A percentile compares a stretch with the other conserved stretches of the same genome.
Evolutionary conservation across 2,113 vertebrate species (phyloP).

Genomic region (Tetraodon nigroviridis): DNA sequence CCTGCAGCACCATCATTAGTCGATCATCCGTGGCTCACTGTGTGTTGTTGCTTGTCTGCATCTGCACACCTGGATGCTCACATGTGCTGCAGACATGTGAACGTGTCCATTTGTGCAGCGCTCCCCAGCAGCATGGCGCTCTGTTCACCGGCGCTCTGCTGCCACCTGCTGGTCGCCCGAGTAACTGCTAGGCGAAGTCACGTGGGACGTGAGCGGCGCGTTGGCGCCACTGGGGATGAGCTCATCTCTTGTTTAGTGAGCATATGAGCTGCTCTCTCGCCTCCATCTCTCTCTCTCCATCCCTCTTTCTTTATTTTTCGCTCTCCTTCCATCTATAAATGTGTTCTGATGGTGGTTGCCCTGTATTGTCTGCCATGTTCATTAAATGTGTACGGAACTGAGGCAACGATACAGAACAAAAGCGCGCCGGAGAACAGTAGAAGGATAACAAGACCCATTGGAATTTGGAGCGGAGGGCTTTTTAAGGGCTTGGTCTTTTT

Average conservation of each 20-base stretch:
- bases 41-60: constrained; percentile 12
- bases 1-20: constrained; percentile 75
- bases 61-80: background rate
- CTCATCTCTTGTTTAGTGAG: constrained; percentile 58
- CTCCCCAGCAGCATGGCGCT: constrained; percentile 1
- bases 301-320: constrained; percentile 16
- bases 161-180: constrained; percentile 60
- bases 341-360: constrained; percentile 16
- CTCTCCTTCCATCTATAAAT: constrained; percentile 31
- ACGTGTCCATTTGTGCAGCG: constrained; percentile 12
- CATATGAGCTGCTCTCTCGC: constrained; percentile 36
- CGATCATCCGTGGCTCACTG: constrained; percentile 52
- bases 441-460: constrained; percentile 5
- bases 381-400: constrained; percentile 30
- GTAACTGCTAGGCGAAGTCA: constrained; percentile 51
- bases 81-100: constrained; percentile 42
- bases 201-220: constrained; percentile 61
- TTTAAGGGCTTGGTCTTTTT: background rate
- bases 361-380: constrained; percentile 37
- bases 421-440: constrained; percentile 8
- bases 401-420: background rate
- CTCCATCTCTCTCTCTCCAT: background rate
- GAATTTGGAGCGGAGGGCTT: constrained; percentile 5
- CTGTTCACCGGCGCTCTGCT: constrained; percentile 41
- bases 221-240: constrained; percentile 51